Conservation (phyloP, 2,113 vertebrate species). For the Myrmecophaga tridactyla region DNA sequence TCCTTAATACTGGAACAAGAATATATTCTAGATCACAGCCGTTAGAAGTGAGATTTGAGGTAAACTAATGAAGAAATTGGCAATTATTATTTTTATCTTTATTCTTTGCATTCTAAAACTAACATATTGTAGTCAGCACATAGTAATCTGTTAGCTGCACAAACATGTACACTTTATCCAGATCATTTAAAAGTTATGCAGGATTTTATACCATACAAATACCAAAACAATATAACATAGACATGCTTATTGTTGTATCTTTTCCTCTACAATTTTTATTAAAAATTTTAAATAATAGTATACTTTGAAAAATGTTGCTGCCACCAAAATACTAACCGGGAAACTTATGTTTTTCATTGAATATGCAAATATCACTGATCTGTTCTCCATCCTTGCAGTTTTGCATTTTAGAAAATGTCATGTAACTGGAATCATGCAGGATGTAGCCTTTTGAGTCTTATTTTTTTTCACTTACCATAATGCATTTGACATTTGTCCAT, state of each 20-base stretch:
- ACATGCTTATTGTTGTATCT: neutral
- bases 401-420: too few species aligned
- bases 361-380: neutral
- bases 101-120: neutral
- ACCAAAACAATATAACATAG: neutral
- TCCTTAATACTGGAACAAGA: neutral
- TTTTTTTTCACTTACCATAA: too few species aligned
- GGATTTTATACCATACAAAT: neutral
- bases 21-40: neutral
- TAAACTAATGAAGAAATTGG: neutral
- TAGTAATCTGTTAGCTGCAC: neutral
- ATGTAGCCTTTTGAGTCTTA: too few species aligned
- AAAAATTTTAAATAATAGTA: constrained; percentile 36
- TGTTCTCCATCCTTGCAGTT: too few species aligned
- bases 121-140: neutral
- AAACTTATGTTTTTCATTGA: neutral
- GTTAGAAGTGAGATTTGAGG: constrained; percentile 7
- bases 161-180: neutral
- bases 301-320: constrained; percentile 36
- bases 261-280: neutral
- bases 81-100: neutral
- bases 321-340: constrained; percentile 14
- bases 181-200: neutral
- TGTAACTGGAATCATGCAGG: too few species aligned
- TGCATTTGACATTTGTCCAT: too few species aligned